phyloP scores from a whole-genome alignment of 2,888 invertebrate genomes.

The Xylota sylvarum region DNA sequence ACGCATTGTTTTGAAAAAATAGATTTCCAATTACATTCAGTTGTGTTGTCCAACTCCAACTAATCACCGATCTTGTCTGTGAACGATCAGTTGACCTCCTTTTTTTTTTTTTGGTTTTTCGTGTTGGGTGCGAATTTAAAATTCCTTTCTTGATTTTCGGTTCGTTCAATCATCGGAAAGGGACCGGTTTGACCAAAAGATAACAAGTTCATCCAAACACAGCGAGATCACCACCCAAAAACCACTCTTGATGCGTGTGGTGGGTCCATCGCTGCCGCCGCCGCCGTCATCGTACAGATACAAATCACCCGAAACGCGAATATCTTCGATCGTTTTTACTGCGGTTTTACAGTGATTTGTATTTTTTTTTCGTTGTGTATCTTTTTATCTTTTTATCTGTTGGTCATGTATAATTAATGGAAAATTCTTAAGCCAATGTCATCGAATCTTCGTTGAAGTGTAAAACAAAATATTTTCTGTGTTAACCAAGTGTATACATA shows the following conservation, averaged over 20 bases:
- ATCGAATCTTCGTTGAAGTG: slow-evolving; percentile 65
- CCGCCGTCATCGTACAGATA: slow-evolving; percentile 42
- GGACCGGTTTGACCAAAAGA: slow-evolving; percentile 70
- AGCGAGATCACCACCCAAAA: slow-evolving; percentile 44
- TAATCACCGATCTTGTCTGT: slow-evolving; percentile 27
- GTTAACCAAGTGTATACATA: slow-evolving; percentile 26
- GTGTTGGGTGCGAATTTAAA: slow-evolving; percentile 36
- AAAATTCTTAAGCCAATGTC: slow-evolving; percentile 69
- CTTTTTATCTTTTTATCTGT: slow-evolving; percentile 33
- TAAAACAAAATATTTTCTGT: slow-evolving; percentile 66
- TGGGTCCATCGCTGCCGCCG: slow-evolving; percentile 22
- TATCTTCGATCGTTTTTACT: slow-evolving; percentile 43
- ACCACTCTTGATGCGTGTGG: slow-evolving; percentile 53
- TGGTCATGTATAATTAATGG: slow-evolving; percentile 71
- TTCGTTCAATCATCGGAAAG: slow-evolving; percentile 45
- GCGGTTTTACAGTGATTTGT: slow-evolving; percentile 3
- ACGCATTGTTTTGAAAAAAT: slow-evolving; percentile 49
- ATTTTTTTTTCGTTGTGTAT: slow-evolving; percentile 10
- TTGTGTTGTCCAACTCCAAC: slow-evolving; percentile 13
- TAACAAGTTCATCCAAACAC: slow-evolving; percentile 60
- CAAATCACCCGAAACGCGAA: slow-evolving; percentile 53
- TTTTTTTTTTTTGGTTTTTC: slow-evolving; percentile 29
- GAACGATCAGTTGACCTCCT: slow-evolving; percentile 47
- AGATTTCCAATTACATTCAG: slow-evolving; percentile 22
- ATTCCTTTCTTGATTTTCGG: slow-evolving; percentile 47